Conservation (phyloP, 2,888 invertebrate genomes). For the Cosmia pyralina region DNA sequence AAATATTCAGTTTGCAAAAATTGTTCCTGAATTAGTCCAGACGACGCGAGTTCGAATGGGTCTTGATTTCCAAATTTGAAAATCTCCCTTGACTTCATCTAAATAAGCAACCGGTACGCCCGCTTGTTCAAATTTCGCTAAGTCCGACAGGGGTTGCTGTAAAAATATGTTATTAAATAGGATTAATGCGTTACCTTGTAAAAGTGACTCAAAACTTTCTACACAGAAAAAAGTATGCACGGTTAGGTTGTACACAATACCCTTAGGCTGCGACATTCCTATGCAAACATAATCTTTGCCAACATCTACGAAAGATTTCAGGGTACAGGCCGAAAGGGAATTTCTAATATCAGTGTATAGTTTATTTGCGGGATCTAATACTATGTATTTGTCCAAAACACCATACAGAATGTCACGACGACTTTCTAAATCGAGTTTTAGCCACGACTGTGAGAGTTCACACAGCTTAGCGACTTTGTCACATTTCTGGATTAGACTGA, state of each 20-base stretch:
- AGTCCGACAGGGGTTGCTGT: neutral
- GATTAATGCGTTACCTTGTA: constrained; percentile 51
- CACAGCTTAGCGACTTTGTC: constrained; percentile 11
- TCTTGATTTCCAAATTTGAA: fast-evolving
- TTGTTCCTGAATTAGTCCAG: constrained; percentile 72
- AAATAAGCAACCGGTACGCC: constrained; percentile 43
- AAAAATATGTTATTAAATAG: too few species aligned
- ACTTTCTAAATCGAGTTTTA: constrained; percentile 25
- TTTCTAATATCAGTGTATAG: constrained; percentile 1
- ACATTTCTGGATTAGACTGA: neutral
- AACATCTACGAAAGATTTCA: constrained; percentile 51
- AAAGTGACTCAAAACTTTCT: constrained; percentile 32
- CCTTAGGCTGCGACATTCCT: constrained; percentile 35
- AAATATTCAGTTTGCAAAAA: constrained; percentile 70
- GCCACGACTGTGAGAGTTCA: constrained; percentile 44
- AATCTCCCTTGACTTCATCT: too few species aligned
- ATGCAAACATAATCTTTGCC: constrained; percentile 59
- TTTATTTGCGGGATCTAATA: neutral
- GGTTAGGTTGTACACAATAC: too few species aligned
- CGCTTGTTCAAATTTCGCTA: constrained; percentile 8
- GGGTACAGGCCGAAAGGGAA: neutral
- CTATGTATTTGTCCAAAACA: constrained; percentile 22
- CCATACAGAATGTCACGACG: constrained; percentile 43
- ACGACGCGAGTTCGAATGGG: constrained; percentile 55
- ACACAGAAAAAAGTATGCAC: constrained; percentile 6